Base-by-base conservation (phyloP, 2,888 invertebrate genomes). In the Cartodere bifasciata region DNA sequence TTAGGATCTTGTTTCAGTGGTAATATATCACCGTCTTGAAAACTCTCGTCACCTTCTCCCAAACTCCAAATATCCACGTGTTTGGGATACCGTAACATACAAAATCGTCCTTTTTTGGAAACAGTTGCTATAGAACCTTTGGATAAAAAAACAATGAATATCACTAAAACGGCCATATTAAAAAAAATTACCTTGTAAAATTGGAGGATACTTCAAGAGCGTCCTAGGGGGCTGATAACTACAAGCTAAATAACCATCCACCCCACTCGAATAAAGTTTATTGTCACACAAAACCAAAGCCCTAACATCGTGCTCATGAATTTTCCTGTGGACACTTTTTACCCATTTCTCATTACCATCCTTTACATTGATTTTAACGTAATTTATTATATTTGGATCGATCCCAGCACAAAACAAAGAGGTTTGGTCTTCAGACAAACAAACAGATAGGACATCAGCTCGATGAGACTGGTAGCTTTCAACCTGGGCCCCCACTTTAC, bases 271-370 rank as follows among this genome's bases (percentile, higher is more conserved):
- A 44, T 82, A 71, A 11, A 91, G 62, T 48, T 70, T 72, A 4
- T 73, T 66, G 6, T 68, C 70, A 28, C 70, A 64, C 21, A 78
- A 63, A 2, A 72, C 64, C 29, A 92, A 57, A 1, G 50, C 65
- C 63, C 70, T 63, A 1, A 94, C 86, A 61, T 91, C 91, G 55
- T 94, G 88, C 27, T 78, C 76, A 56, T 94, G 92, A 28, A 85
- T 72, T 47, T 72, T 69, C 35, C 84, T 69, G 41, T 85, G 80
- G 4, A 81, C 67, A 44, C 79, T 78, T 50, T 79, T 81, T 0
- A 90, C 78, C 92, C 92, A 92, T 38, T 73, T 73, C n/a, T 71
- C 64, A 14, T 62, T 52, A 14, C 58, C 59, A 29, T 65, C 64
- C 38, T 67, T 68, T 37, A 62, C 63, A 17, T 63, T 64, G 0